Conservation (phyloP, 2,113 vertebrate species). For the Laticauda laticaudata region DNA sequence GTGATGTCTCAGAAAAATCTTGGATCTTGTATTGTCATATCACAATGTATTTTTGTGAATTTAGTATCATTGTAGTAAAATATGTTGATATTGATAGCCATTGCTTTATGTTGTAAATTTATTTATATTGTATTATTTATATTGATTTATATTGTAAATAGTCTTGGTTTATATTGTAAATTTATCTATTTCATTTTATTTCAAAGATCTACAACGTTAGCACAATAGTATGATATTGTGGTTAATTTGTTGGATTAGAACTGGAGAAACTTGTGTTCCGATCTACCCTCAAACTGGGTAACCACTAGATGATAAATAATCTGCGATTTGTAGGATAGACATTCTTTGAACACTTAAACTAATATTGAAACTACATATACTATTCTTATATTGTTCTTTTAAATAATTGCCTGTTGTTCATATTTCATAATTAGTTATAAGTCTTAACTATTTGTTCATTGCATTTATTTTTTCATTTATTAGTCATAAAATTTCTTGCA, state of each 20-base stretch:
- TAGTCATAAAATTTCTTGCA: conserved; percentile 7
- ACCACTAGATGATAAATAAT: conserved; percentile 31
- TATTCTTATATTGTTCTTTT: conserved; percentile 39
- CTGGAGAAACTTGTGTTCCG: not conserved
- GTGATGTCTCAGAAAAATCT: not conserved
- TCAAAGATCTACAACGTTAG: not conserved
- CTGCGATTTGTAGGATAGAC: not conserved
- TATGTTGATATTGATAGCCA: not conserved
- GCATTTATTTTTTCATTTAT: conserved; percentile 39
- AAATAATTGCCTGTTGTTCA: conserved; percentile 47
- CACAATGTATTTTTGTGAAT: not conserved
- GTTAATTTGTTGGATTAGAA: not conserved
- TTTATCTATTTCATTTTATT: not conserved
- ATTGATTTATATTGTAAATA: not conserved
- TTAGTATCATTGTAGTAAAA: not conserved
- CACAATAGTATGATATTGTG: not conserved
- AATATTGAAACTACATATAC: not conserved
- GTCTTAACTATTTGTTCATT: not conserved
- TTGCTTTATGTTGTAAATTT: not conserved
- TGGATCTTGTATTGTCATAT: not conserved
- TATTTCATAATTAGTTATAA: not conserved
- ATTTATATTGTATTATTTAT: not conserved
- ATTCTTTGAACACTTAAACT: not conserved
- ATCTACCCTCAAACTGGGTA: not conserved
- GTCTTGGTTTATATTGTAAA: not conserved